Base-by-base conservation (phyloP, 1,140 invertebrate genomes). In the Melipona quadrifasciata region DNA sequence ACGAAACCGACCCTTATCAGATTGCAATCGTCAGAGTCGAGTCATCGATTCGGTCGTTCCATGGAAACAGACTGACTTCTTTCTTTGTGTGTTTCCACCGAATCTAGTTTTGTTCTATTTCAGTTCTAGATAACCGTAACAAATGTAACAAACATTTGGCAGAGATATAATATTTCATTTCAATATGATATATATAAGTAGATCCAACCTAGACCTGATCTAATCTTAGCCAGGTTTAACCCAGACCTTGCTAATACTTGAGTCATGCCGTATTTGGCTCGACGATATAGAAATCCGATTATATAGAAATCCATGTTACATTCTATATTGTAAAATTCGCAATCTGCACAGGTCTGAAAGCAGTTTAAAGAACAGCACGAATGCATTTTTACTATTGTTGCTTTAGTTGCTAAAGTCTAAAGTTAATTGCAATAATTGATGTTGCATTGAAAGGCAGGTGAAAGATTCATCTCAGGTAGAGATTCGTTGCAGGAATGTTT, bases 401-500 rank as follows among this genome's bases (percentile, higher is more conserved):
- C 39, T 64, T 27, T 27, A 39, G 17, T 39, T 19, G 2, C 2
- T 14, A n/a, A n/a, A 31, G 27, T 1, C 14, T 53, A 53, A 55
- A 64, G 21, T 74, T 51, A 11, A 14, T 53, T 27, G 16, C 21
- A 17, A 5, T 74, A 55, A 55, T 55, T 31, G 51, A 51, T n/a
- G n/a, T 68, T 67, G 11, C 24, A 2, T 24, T 21, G 21, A 16
- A 17, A 11, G 0, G 10, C 27, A 47, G 71, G 17, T 75, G 47
- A 65, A 19, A 10, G 27, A 6, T 51, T 21, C 11, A 27, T 27
- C 6, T 39, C 53, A 31, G 24, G 57, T 80, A 61, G 67, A 51
- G n/a, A 47, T 47, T 31, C 34, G n/a, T 53, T 19, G 51, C 51
- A 64, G 34, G 81, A 68, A 89, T 74, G 68, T 91, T 87, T 86